phyloP scores from a whole-genome alignment of 2,888 invertebrate genomes.

The Harpalus rubripes region DNA sequence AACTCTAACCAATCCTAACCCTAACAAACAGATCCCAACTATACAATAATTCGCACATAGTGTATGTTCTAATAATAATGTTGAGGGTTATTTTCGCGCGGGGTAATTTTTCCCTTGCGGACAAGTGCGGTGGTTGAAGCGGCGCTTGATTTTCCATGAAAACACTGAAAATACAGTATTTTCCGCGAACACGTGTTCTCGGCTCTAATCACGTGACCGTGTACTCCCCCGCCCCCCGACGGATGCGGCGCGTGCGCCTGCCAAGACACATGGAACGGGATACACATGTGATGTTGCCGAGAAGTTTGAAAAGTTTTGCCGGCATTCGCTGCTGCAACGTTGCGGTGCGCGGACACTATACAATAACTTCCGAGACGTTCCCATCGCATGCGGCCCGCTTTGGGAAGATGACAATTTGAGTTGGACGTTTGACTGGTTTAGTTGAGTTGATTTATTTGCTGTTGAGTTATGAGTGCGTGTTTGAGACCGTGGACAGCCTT shows the following conservation, averaged over 20 bases:
- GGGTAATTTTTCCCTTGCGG: background rate
- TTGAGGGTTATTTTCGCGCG: background rate
- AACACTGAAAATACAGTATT: constrained; percentile 58
- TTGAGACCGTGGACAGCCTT: constrained; percentile 54
- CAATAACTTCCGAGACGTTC: constrained; percentile 31
- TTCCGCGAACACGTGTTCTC: constrained; percentile 61
- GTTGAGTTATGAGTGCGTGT: constrained; percentile 62
- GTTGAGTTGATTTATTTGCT: constrained; percentile 49
- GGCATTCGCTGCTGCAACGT: constrained; percentile 64
- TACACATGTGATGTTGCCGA: constrained; percentile 65
- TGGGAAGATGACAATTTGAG: constrained; percentile 63
- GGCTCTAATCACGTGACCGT: constrained; percentile 35
- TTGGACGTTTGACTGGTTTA: constrained; percentile 3
- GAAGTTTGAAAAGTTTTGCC: constrained; percentile 66
- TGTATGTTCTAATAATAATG: too few relatives aligned
- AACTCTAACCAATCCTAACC: too few relatives aligned
- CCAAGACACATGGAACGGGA: constrained; percentile 57
- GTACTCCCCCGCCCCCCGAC: background rate
- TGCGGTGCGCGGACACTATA: constrained; percentile 61
- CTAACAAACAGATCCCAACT: too few relatives aligned
- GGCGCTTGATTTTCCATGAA: constrained; percentile 54
- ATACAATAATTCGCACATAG: too few relatives aligned
- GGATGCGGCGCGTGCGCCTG: constrained; percentile 43
- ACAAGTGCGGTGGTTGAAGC: background rate
- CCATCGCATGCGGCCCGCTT: constrained; percentile 58